Base-by-base conservation (phyloP, 2,797 vertebrate species). In the Pangasius krempfi region DNA sequence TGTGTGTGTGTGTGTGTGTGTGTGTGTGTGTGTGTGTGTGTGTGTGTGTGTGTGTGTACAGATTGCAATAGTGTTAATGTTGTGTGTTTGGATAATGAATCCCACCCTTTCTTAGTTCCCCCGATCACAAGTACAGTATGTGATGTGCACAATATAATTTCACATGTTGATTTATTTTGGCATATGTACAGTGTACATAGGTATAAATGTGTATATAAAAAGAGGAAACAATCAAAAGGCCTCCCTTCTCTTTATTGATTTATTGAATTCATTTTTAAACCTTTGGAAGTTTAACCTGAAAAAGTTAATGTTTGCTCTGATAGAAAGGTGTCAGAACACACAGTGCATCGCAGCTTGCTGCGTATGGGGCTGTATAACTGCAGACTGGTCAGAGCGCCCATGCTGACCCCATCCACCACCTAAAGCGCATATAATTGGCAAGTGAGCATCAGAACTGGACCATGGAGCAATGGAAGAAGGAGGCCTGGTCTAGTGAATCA, bases 131-230 rank as follows among this genome's bases (percentile, higher is more conserved):
- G 94, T 90, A 93, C 91, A 64, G n/a, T 82, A 12, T 66, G 93
- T 95, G 93, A 93, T 93, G 94, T 95, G 94, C 95, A 95, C 94
- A 95, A 94, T 95, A 93, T 95, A 93, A 93, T 94, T 96, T 95
- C 94, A 95, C 33, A 91, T 93, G 62, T 73, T 86, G 90, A 94
- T 95, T 96, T 95, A 95, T 96, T 96, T 95, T 96, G 95, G 92
- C 91, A 94, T 93, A 88, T 96, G 96, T 96, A 96, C 95, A 96
- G 95, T 96, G 95, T 96, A 96, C 90, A 96, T 95, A 96, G 80
- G 92, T 92, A 95, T 95, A 96, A 94, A 95, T 95, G 94, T 96
- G 93, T 95, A 96, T 93, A 96, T 95, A 96, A 95, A 96, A 95
- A 92, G 93, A 94, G 91, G 89, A 93, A 92, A 91, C 89, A 89